A percentile compares a stretch with the other conserved stretches of the same genome.
Conservation (phyloP, 2,888 invertebrate species). For the Thymelicus sylvestris region DNA sequence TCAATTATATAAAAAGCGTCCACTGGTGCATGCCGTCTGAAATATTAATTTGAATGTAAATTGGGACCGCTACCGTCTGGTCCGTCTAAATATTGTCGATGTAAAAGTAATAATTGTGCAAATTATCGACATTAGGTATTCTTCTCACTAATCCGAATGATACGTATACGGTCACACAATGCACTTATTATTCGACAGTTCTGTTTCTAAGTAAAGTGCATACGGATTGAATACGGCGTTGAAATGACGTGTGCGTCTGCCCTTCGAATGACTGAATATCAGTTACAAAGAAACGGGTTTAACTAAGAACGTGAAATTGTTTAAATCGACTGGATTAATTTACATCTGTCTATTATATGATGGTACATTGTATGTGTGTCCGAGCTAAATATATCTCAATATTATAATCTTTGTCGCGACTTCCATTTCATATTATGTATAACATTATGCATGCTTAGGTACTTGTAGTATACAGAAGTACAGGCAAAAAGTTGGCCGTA, state of each 20-base stretch:
- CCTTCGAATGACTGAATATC: slow-evolving; percentile 67
- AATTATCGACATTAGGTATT: slow-evolving; percentile 77
- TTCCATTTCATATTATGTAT: slow-evolving; percentile 12
- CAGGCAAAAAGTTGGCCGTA: slow-evolving; percentile 25
- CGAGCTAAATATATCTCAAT: neutral
- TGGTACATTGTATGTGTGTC: neutral
- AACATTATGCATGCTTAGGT: neutral
- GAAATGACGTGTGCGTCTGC: slow-evolving; percentile 73
- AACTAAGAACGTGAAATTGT: slow-evolving; percentile 43
- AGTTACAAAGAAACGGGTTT: slow-evolving; percentile 47
- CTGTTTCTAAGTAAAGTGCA: slow-evolving; percentile 82
- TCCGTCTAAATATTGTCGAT: slow-evolving; percentile 36
- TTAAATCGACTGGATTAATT: slow-evolving; percentile 43
- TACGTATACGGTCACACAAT: slow-evolving; percentile 82
- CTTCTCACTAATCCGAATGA: slow-evolving; percentile 78
- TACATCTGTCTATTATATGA: neutral
- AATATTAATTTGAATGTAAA: slow-evolving; percentile 38
- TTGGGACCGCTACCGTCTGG: slow-evolving; percentile 36
- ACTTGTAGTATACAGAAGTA: neutral
- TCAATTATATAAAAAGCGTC: slow-evolving; percentile 29
- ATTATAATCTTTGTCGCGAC: neutral
- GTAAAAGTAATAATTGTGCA: slow-evolving; percentile 52
- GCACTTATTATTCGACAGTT: slow-evolving; percentile 83
- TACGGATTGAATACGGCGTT: slow-evolving; percentile 70
- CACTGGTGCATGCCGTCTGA: slow-evolving; percentile 17